Evolutionary conservation across 2,888 invertebrate genomes (phyloP).

Genomic region (Dione juno): DNA sequence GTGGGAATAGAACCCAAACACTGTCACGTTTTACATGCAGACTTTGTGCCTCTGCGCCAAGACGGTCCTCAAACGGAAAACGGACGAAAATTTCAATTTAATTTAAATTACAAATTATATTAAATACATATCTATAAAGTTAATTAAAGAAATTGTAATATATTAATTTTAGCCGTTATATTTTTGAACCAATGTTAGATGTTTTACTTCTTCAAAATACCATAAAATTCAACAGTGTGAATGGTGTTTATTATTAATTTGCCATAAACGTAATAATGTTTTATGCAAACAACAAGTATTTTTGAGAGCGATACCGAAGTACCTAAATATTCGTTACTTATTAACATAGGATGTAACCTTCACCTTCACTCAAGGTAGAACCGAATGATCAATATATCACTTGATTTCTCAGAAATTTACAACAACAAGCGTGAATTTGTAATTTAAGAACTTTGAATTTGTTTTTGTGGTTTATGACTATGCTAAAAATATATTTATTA

Average conservation of each 20-base stretch:
- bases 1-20: too few species aligned
- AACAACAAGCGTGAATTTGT: slow-evolving; percentile 30
- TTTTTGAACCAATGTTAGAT: too few species aligned
- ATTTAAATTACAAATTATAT: too few species aligned
- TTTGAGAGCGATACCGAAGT: slow-evolving; percentile 3
- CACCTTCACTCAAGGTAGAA: neutral
- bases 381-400: slow-evolving; percentile 17
- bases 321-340: neutral
- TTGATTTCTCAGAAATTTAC: slow-evolving; percentile 30
- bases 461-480: neutral
- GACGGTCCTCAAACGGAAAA: too few species aligned
- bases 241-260: neutral
- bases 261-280: neutral
- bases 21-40: too few species aligned
- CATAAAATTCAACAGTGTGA: neutral
- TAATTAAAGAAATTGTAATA: too few species aligned
- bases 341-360: slow-evolving; percentile 16
- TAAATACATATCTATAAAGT: too few species aligned
- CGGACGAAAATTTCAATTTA: too few species aligned
- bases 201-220: too few species aligned
- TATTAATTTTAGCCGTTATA: too few species aligned
- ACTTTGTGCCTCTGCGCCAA: too few species aligned
- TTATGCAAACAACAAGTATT: neutral
- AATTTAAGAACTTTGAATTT: slow-evolving; percentile 27
- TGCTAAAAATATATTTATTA: too few species aligned